Conservation (phyloP, 2,113 vertebrate species). For the Propithecus coquereli region DNA sequence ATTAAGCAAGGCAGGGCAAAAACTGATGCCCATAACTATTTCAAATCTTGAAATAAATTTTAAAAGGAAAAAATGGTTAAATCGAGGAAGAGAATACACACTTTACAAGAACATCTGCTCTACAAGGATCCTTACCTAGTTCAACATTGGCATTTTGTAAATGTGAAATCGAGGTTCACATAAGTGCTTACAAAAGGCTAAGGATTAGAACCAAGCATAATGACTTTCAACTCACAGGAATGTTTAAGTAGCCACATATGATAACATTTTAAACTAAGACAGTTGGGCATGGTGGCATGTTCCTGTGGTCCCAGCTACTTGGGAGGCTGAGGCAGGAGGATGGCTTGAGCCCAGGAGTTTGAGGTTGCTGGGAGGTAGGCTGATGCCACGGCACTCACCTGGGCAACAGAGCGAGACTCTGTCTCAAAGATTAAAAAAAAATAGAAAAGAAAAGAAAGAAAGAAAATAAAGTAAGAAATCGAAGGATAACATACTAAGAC, state of each 20-base stretch:
- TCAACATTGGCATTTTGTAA: neutral
- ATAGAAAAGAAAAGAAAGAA: too few species aligned
- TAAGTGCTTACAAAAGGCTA: neutral
- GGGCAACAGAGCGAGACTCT: too few species aligned
- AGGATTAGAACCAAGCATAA: neutral
- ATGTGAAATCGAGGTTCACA: neutral
- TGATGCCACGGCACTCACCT: too few species aligned
- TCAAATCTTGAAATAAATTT: constrained; percentile 1
- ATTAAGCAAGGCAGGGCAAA: neutral
- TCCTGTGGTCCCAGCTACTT: too few species aligned
- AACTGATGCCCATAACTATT: neutral
- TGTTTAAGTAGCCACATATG: neutral
- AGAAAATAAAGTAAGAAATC: neutral
- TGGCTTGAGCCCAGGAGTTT: too few species aligned
- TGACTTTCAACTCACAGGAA: neutral
- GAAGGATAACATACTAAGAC: neutral
- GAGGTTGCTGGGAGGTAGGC: too few species aligned
- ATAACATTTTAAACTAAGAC: neutral
- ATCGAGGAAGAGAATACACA: neutral
- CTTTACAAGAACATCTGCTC: neutral
- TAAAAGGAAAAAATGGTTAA: neutral
- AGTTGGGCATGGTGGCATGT: too few species aligned
- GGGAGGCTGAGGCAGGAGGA: too few species aligned
- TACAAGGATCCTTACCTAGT: neutral
- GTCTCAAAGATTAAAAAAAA: too few species aligned